Evolutionary conservation across 2,113 vertebrate genomes (phyloP).

Genomic region (Megaceryle torquata): DNA sequence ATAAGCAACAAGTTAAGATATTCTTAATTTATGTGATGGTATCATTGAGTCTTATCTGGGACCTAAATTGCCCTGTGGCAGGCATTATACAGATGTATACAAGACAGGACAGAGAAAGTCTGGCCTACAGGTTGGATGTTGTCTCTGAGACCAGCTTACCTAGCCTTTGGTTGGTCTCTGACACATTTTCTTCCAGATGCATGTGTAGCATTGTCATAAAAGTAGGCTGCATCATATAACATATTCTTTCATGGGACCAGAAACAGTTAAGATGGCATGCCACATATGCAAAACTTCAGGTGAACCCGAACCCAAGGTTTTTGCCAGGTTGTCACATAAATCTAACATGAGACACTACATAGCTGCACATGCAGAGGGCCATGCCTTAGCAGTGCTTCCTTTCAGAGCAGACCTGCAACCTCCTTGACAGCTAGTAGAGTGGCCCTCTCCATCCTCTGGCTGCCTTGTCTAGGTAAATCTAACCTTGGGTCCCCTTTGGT

Average conservation of each 20-base stretch:
- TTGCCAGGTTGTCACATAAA: not conserved
- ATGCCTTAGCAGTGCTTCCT: not conserved
- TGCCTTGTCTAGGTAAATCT: not conserved
- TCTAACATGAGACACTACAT: not conserved
- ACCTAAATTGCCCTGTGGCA: not conserved
- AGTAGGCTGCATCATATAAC: not conserved
- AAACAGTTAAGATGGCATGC: not conserved
- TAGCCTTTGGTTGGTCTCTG: not conserved
- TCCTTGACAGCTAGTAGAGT: not conserved
- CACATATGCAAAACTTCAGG: not conserved
- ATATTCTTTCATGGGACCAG: not conserved
- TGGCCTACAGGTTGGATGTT: not conserved
- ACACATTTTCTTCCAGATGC: not conserved
- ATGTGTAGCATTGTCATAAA: not conserved
- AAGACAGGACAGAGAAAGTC: not conserved
- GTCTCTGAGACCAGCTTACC: not conserved
- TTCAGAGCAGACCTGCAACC: not conserved
- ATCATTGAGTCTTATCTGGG: not conserved
- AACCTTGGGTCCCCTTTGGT: not conserved
- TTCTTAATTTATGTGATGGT: not conserved
- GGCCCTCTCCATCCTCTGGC: not conserved
- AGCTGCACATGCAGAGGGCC: rapidly evolving
- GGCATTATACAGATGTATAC: not conserved
- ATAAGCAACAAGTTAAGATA: not conserved
- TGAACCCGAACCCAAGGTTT: not conserved